A percentile compares a stretch with the other conserved stretches of the same genome.
Evolutionary conservation across 1,140 invertebrate species (phyloP).

Genomic region (Drosophila paulistorum): DNA sequence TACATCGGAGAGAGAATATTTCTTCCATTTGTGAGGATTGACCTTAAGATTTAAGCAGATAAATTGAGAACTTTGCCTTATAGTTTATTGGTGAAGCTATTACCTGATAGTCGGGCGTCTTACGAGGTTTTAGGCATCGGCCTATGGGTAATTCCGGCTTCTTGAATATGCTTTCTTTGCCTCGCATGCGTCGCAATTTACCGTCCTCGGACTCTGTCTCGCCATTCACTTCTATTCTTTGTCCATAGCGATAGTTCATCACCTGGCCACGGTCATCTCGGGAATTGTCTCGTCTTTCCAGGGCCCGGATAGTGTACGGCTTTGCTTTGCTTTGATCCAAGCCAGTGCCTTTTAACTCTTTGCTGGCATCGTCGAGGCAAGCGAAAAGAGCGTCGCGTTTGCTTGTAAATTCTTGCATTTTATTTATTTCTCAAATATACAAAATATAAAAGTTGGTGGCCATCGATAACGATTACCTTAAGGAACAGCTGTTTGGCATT

Average conservation of each 20-base stretch:
- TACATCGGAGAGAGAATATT: constrained; percentile 89
- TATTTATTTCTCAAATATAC: constrained; percentile 1
- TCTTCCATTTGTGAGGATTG: constrained; percentile 91
- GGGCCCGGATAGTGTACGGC: constrained; percentile 56
- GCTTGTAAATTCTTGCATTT: constrained; percentile 83
- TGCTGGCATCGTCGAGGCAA: constrained; percentile 84
- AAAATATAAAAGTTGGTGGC: constrained; percentile 21
- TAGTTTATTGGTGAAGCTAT: background rate
- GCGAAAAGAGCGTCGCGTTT: constrained; percentile 85
- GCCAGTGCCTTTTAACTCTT: constrained; percentile 82
- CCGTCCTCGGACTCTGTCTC: constrained; percentile 42
- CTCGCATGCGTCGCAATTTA: constrained; percentile 85
- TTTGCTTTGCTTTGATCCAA: constrained; percentile 82
- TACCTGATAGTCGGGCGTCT: constrained; percentile 87
- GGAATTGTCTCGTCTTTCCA: constrained; percentile 36
- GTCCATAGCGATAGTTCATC: constrained; percentile 63
- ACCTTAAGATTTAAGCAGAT: constrained; percentile 58
- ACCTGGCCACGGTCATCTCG: constrained; percentile 28
- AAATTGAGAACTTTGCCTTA: background rate
- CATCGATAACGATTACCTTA: background rate
- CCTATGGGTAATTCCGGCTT: constrained; percentile 86
- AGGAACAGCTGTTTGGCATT: constrained; percentile 43
- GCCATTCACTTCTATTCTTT: constrained; percentile 29
- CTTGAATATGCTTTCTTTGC: constrained; percentile 91
- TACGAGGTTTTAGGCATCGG: constrained; percentile 84